These are phyloP conservation scores for Octodonta nipae DNA, from an alignment of 2,888 invertebrate genomes.

Conservation along the genomic window DNA sequence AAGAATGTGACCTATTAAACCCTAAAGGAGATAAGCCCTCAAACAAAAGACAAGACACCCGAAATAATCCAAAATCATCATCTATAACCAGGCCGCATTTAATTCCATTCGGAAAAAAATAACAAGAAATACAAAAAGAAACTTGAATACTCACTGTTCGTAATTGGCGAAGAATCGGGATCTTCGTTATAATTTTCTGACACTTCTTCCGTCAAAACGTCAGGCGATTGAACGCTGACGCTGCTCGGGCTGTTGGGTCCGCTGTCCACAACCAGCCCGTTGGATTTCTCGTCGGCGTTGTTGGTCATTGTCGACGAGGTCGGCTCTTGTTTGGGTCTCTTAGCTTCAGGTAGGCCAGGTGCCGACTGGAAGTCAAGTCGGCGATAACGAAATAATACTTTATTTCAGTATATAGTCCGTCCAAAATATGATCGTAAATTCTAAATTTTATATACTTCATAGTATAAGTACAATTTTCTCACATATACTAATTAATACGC, in stretches of 20 bases:
- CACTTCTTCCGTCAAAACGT: conserved; percentile 24
- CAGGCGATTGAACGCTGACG: conserved; percentile 29
- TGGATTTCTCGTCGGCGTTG: conserved; percentile 6
- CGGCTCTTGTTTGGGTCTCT: conserved; percentile 19
- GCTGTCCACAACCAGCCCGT: conserved; percentile 25
- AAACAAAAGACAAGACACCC: too few relatives aligned
- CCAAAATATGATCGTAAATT: too few relatives aligned
- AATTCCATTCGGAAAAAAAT: conserved; percentile 21
- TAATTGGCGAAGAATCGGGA: conserved; percentile 27
- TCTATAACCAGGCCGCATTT: neutral
- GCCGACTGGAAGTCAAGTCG: neutral
- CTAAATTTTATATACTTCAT: too few relatives aligned
- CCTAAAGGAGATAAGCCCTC: too few relatives aligned
- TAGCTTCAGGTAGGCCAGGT: conserved; percentile 28
- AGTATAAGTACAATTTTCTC: too few relatives aligned
- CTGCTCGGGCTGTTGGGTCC: conserved; percentile 39
- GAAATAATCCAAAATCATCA: too few relatives aligned
- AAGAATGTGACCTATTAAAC: too few relatives aligned
- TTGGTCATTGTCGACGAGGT: conserved; percentile 11
- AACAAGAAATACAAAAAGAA: conserved; percentile 5
- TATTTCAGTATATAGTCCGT: too few relatives aligned
- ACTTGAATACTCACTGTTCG: conserved; percentile 25
- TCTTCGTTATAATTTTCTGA: conserved; percentile 29
- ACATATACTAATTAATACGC: too few relatives aligned
- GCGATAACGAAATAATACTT: conserved; percentile 19